A percentile compares a stretch with the other conserved stretches of the same genome.
phyloP scores from a whole-genome alignment of 37 sponge, comb jelly and placozoan species.

The Mnemiopsis leidyi region DNA sequence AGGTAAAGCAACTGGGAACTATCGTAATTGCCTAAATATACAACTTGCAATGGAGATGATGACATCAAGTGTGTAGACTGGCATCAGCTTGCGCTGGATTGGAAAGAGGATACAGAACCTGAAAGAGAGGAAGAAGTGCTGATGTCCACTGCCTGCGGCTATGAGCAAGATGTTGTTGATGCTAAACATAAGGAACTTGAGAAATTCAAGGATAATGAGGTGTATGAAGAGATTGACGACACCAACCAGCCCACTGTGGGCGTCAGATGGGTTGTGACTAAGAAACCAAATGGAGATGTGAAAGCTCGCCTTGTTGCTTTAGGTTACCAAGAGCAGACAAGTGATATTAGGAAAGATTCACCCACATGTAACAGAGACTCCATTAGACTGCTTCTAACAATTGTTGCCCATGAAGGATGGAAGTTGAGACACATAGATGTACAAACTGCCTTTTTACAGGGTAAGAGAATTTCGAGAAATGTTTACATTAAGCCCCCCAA shows the following conservation, averaged over 20 bases:
- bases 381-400: background rate
- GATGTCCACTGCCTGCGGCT: background rate
- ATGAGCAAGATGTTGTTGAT: conserved; percentile 22
- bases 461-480: background rate
- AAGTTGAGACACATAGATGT: background rate
- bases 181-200: background rate
- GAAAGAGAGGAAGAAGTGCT: background rate
- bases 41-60: background rate
- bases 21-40: background rate
- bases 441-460: background rate
- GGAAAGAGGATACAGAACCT: background rate
- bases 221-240: background rate
- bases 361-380: background rate
- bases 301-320: background rate
- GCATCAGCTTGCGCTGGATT: background rate
- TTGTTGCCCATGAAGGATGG: background rate
- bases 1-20: background rate
- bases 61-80: background rate
- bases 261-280: background rate
- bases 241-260: background rate
- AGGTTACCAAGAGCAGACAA: background rate
- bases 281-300: background rate
- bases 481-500: background rate
- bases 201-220: background rate
- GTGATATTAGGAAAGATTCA: background rate